Evolutionary conservation across 2,888 invertebrate genomes (phyloP), one percentile per base, ranked within the genome.

Genomic region (Rhopalosiphum nymphaeae): DNA sequence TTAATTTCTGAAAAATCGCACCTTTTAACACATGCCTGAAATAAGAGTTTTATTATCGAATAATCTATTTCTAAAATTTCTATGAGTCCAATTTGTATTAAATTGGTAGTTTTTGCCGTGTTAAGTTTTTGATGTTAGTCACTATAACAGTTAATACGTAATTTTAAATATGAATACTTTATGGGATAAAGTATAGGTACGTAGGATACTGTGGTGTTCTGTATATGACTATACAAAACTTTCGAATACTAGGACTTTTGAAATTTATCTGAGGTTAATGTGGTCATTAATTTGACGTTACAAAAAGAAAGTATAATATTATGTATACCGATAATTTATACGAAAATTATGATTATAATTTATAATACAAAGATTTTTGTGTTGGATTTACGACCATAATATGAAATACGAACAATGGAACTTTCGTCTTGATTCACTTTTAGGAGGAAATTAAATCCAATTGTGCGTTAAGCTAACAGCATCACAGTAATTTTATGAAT

Each of bases 401-500:
- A 78, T 21, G 2, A 36, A 36, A 36, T 36, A 67, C 29, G 3
- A 36, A 67, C 1, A n/a, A 67, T 67, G 7, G 16, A n/a, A n/a
- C n/a, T 67, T 2, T 36, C n/a, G 16, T 36, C 16, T n/a, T 16
- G 1, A 36, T 16, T 67, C n/a, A 67, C n/a, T n/a, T 4, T 16
- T n/a, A n/a, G 2, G 67, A 67, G 16, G 4, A 61, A 61, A 11
- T n/a, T 61, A 78, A 36, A 78, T 36, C 21, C 0, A 36, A 36
- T 7, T 21, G 5, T 21, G 16, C 2, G 5, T 21, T 67, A 67
- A 67, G n/a, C 13, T n/a, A 36, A 91, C 36, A 91, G 46, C 46
- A 86, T 91, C 57, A 57, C 86, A 9, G 44, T 16, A 56, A 46
- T 46, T 26, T 57, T 57, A 36, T 86, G 57, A 91, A 86, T 86